Conservation (phyloP, 2,113 vertebrate genomes). For the Oncorhynchus gorbuscha region DNA sequence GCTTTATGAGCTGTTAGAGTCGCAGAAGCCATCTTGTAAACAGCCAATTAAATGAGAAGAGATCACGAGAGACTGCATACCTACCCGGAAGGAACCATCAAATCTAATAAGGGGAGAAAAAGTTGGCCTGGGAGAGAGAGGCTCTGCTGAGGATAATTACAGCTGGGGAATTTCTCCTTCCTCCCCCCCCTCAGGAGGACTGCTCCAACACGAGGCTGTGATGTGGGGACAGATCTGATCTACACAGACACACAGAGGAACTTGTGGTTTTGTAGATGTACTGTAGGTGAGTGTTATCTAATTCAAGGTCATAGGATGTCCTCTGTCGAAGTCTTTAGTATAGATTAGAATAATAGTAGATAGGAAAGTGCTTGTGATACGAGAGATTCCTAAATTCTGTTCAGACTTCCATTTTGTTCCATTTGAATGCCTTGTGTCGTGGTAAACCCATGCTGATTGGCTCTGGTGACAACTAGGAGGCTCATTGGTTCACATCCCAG, state of each 20-base stretch:
- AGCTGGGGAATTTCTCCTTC: slow-evolving; percentile 26
- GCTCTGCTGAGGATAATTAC: slow-evolving; percentile 44
- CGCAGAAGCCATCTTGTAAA: slow-evolving; percentile 61
- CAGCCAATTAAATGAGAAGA: slow-evolving; percentile 53
- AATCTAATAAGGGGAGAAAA: slow-evolving; percentile 34
- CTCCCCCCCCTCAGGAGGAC: background rate
- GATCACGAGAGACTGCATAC: slow-evolving; percentile 57
- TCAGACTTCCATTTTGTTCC: too few relatives aligned
- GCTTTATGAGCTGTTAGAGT: slow-evolving; percentile 62
- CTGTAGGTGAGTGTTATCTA: too few relatives aligned
- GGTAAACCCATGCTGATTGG: background rate
- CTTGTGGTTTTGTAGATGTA: too few relatives aligned
- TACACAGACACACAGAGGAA: background rate
- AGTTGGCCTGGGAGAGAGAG: background rate
- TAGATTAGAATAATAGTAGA: too few relatives aligned
- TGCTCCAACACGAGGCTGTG: too few relatives aligned
- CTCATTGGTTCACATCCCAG: background rate
- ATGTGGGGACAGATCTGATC: background rate
- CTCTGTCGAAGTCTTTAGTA: too few relatives aligned
- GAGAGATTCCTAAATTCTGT: too few relatives aligned
- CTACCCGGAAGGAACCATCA: slow-evolving; percentile 59
- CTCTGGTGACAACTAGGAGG: background rate
- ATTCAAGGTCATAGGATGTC: too few relatives aligned
- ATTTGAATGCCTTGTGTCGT: background rate
- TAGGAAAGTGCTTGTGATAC: too few relatives aligned